A percentile compares a stretch with the other conserved stretches of the same genome.
These are phyloP conservation scores for Caenorhabditis elegans DNA, from an alignment of 1,140 invertebrate species.

Conservation along the genomic window DNA sequence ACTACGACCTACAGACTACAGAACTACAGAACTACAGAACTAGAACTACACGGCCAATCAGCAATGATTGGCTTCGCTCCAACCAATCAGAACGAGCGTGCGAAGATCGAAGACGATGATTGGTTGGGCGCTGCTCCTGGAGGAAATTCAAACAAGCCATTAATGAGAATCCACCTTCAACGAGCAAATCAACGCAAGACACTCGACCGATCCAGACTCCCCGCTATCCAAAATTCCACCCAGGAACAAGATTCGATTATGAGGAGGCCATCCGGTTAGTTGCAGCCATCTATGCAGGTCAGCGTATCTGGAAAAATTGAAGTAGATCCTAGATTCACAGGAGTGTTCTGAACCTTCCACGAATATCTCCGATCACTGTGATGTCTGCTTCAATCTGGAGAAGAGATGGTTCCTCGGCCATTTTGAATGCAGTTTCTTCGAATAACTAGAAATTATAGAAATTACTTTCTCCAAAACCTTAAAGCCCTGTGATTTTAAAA, in stretches of 20 bases:
- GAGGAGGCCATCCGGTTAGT: conserved; percentile 36
- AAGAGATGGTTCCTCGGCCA: conserved; percentile 7
- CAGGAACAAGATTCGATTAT: conserved; percentile 29
- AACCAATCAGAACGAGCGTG: too few relatives aligned
- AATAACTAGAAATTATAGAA: neutral
- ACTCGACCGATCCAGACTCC: conserved; percentile 29
- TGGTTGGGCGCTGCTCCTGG: too few relatives aligned
- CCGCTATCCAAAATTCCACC: conserved; percentile 31
- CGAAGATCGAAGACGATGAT: too few relatives aligned
- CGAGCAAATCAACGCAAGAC: conserved; percentile 35
- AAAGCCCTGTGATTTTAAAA: too few relatives aligned
- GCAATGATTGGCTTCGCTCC: too few relatives aligned
- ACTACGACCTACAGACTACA: too few relatives aligned
- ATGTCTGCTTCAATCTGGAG: neutral
- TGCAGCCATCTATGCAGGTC: conserved; percentile 35
- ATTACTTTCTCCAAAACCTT: too few relatives aligned
- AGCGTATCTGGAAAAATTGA: conserved; percentile 24
- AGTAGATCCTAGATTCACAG: neutral
- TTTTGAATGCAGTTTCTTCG: conserved; percentile 20
- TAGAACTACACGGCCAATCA: too few relatives aligned
- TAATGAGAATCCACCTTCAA: too few relatives aligned
- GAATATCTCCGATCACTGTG: conserved; percentile 31
- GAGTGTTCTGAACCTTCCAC: neutral
- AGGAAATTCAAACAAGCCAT: too few relatives aligned
- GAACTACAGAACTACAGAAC: too few relatives aligned